Evolutionary conservation across 1,140 invertebrate species (phyloP).

Genomic region (Camponotus floridanus): DNA sequence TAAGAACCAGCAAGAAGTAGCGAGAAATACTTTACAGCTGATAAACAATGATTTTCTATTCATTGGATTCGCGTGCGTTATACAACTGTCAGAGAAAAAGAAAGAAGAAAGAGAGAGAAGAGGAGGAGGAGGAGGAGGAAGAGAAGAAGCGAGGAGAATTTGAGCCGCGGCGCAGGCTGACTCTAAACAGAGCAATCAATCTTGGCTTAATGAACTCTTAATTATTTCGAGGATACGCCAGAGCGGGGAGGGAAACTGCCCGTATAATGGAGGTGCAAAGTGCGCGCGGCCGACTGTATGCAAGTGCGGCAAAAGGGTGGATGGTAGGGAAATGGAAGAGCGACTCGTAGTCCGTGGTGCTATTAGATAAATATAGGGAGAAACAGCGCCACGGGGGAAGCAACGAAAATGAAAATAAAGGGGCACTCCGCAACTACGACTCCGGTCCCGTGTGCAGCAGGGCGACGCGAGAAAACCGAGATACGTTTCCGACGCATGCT

Average conservation of each 20-base stretch:
- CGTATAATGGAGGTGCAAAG: constrained; percentile 85
- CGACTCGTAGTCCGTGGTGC: constrained; percentile 64
- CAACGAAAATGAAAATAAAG: constrained; percentile 78
- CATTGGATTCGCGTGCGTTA: constrained; percentile 74
- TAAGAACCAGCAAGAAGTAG: not conserved
- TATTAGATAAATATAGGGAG: constrained; percentile 82
- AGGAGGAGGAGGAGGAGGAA: not conserved
- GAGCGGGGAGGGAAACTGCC: constrained; percentile 81
- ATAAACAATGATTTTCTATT: constrained; percentile 79
- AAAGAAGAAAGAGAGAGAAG: not conserved
- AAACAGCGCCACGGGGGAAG: constrained; percentile 71
- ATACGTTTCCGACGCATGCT: constrained; percentile 49
- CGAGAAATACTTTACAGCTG: constrained; percentile 67
- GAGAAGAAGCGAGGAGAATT: not conserved
- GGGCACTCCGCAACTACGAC: constrained; percentile 69
- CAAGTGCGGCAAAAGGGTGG: constrained; percentile 59
- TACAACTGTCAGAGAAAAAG: constrained; percentile 27
- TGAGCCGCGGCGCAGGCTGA: constrained; percentile 53
- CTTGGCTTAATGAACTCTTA: constrained; percentile 85
- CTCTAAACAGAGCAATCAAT: constrained; percentile 81
- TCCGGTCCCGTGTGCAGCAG: constrained; percentile 37
- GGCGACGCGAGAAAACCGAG: constrained; percentile 57
- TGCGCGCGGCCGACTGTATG: constrained; percentile 75
- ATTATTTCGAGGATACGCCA: constrained; percentile 85
- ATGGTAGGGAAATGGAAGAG: constrained; percentile 57